Evolutionary conservation across 2,797 vertebrate genomes (phyloP), one percentile per base, ranked within the genome.

Genomic region (Enteromius trimaculatus): DNA sequence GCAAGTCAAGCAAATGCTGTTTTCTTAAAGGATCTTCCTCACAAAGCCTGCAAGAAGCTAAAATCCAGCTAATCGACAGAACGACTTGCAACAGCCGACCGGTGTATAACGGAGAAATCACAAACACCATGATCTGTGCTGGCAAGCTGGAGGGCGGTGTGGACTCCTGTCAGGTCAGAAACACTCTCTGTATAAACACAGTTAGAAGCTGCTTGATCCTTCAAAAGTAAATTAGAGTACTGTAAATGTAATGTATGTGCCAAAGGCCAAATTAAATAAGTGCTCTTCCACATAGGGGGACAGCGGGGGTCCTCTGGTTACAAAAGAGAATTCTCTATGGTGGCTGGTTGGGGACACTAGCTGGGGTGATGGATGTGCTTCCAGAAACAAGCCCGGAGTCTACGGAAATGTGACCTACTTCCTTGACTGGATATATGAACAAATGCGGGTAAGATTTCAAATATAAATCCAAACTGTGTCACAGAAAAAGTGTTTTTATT

Each of bases 311-410:
- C 97, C 98, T 0, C 91, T 99, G 83, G 96, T 98, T 85, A 95
- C 94, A 0, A 51, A 85, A 1, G 88, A 94, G 66, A 92, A 86
- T 66, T 82, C 69, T 0, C 0, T 94, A 76, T 99, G 97, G 97
- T 98, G 97, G 97, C 90, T 99, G 89, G 91, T 94, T 3, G 98
- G 98, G 66, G 96, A 96, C 86, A 99, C 96, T 0, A 99, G 98
- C 91, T 99, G 95, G 96, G 97, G 98, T 34, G 87, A 90, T 0
- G 96, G 96, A 72, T 99, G 98, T 84, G 97, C 96, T 78, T 23
- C 34, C 71, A 86, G 1, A 4, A 93, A 95, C 78, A 95, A 88
- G 39, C 97, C 97, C 0, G 98, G 97, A 8, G 95, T 97, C 17
- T 99, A 99, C 0, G 95, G 95, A 21, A 97, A 97, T 0, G 87